A percentile compares a stretch with the other conserved stretches of the same genome.
phyloP scores from a whole-genome alignment of 2,888 invertebrate genomes.

The Volucella inanis region DNA sequence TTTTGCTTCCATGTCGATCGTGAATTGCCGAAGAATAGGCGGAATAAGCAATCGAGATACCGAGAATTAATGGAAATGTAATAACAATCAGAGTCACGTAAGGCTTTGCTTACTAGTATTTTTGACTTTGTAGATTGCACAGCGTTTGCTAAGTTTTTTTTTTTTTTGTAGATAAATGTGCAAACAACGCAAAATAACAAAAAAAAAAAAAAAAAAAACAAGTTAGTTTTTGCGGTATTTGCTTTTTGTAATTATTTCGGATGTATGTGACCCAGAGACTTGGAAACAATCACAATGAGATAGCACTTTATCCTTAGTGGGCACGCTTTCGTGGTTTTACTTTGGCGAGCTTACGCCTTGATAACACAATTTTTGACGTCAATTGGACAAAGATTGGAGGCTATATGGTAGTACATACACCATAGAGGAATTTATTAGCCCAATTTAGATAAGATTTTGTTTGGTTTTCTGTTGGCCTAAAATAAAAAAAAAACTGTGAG shows the following conservation, averaged over 20 bases:
- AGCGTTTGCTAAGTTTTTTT: conserved; percentile 31
- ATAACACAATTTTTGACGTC: conserved; percentile 26
- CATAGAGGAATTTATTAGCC: conserved; percentile 9
- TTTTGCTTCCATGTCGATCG: conserved; percentile 36
- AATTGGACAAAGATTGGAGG: conserved; percentile 12
- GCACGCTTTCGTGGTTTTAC: not conserved
- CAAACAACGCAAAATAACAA: conserved; percentile 19
- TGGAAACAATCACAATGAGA: conserved; percentile 15
- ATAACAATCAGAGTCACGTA: conserved; percentile 64
- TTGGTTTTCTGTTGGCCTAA: not conserved
- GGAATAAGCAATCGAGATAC: conserved; percentile 35
- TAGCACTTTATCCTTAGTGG: conserved; percentile 39
- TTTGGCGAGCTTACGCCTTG: conserved; percentile 12
- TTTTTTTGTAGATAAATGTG: conserved; percentile 42
- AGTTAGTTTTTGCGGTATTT: conserved; percentile 22
- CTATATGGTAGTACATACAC: conserved; percentile 15
- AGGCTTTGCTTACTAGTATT: conserved; percentile 22
- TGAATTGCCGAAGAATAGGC: conserved; percentile 36
- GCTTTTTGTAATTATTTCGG: not conserved
- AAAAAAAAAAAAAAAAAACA: conserved; percentile 23
- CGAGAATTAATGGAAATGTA: conserved; percentile 32
- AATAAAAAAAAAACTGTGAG: not conserved
- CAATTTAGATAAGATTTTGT: conserved; percentile 24
- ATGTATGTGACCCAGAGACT: not conserved
- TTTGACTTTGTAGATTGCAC: conserved; percentile 48